These are phyloP conservation scores for Hapalemur alaotrensis DNA, from an alignment of 2,797 vertebrate species.

Conservation along the genomic window DNA sequence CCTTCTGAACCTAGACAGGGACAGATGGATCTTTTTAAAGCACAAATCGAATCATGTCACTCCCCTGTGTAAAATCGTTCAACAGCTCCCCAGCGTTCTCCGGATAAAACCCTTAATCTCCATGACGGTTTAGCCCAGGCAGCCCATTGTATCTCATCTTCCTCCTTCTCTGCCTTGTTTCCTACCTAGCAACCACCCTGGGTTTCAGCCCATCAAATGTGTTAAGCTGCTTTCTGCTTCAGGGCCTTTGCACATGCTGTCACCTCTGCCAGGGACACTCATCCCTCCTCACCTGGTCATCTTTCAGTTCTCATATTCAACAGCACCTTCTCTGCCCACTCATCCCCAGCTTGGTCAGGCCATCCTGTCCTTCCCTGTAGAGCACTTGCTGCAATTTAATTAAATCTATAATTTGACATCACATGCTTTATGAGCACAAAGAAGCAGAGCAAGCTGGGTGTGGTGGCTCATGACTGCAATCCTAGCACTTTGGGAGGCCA, in stretches of 20 bases:
- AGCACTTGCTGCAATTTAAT: background rate
- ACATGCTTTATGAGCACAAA: background rate
- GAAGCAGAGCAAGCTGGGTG: background rate
- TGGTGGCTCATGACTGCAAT: background rate
- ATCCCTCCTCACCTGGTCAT: background rate
- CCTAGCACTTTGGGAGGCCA: no score
- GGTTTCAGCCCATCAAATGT: background rate
- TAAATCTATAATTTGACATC: no score
- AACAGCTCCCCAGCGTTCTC: background rate
- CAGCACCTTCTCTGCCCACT: background rate
- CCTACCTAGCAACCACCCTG: background rate
- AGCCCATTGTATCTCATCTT: background rate
- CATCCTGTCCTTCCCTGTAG: background rate
- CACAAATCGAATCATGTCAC: background rate
- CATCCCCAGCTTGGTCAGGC: background rate
- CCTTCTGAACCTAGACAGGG: background rate
- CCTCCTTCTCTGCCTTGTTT: background rate
- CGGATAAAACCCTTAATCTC: slow-evolving; percentile 7
- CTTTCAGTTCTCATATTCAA: background rate
- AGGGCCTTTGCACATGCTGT: background rate
- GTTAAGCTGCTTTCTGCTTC: background rate
- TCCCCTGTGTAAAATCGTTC: background rate
- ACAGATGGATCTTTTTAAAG: slow-evolving; percentile 39
- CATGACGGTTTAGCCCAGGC: background rate
- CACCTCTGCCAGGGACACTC: background rate